Base-by-base conservation (phyloP, 2,797 vertebrate genomes). In the Chaunax sp. region DNA sequence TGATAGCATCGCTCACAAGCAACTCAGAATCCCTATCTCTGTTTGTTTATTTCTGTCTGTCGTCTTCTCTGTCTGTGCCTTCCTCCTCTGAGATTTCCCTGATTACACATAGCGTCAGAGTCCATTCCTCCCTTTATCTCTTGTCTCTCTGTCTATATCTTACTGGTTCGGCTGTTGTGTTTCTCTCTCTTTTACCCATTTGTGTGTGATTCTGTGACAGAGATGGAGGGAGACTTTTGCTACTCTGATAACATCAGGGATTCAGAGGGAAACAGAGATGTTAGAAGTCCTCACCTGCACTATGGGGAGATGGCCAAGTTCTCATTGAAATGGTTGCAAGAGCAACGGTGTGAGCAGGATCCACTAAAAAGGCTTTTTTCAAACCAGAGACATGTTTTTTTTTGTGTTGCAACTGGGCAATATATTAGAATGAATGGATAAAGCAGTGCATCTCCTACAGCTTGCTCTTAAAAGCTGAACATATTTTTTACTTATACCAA, bases 261-360 rank as follows among this genome's bases (percentile, higher is more conserved):
- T 47, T 56, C 60, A 15, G 64, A 44, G 79, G 69, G 68, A 75
- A 86, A 83, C 51, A 38, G 73, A 71, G 55, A 55, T 44, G 49
- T 71, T 72, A 65, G 72, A n/a, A 69, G 78, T 77, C 78, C 85
- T 84, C 71, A 82, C 86, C 87, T 85, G 67, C 79, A 57, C 57
- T n/a, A n/a, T 82, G 86, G 86, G 83, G 61, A 82, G 57, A 58
- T 46, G 52, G 63, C 83, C 85, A 85, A 60, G 26, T n/a, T n/a
- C n/a, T n/a, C n/a, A 49, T 9, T 30, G 28, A 30, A 30, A 30
- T 30, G 9, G 28, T 30, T 30, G 2, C 5, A 30, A 30, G 9
- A 5, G 28, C 5, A 30, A 30, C 28, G 28, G 28, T n/a, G n/a
- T n/a, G n/a, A n/a, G n/a, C n/a, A n/a, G n/a, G n/a, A n/a, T n/a